These are phyloP conservation scores for Creontiades dilutus DNA, from an alignment of 2,888 invertebrate genomes.

Conservation along the genomic window DNA sequence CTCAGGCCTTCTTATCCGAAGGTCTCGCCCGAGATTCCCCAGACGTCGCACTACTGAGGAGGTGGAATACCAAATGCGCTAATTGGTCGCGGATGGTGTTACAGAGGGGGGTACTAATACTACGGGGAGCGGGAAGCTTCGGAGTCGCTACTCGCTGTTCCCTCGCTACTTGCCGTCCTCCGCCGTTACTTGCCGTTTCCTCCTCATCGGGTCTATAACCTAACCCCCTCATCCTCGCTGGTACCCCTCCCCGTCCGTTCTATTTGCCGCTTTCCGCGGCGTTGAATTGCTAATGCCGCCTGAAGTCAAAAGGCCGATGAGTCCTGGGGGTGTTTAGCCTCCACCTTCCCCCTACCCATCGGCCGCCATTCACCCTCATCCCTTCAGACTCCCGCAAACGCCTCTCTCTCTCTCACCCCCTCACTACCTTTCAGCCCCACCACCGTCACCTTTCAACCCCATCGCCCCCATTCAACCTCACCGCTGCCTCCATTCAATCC, in stretches of 20 bases:
- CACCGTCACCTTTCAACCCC: not conserved
- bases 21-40: no score
- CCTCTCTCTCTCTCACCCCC: not conserved
- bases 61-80: no score
- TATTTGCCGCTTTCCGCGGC: slow-evolving; percentile 16
- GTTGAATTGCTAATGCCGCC: slow-evolving; percentile 34
- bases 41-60: no score
- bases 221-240: not conserved
- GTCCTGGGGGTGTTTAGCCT: slow-evolving; percentile 19
- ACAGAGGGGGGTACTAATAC: no score
- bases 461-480: not conserved
- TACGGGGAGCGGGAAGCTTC: no score
- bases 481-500: not conserved
- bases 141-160: no score
- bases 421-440: not conserved
- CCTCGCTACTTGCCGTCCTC: not conserved
- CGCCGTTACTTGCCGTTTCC: not conserved
- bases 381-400: no score
- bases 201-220: slow-evolving; percentile 3
- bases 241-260: not conserved
- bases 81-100: no score
- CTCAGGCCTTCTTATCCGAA: no score
- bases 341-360: no score
- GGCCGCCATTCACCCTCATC: no score
- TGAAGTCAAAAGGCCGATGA: slow-evolving; percentile 9